These are phyloP conservation scores for Ataeniobius toweri DNA, from an alignment of 2,797 vertebrate genomes.

Conservation along the genomic window DNA sequence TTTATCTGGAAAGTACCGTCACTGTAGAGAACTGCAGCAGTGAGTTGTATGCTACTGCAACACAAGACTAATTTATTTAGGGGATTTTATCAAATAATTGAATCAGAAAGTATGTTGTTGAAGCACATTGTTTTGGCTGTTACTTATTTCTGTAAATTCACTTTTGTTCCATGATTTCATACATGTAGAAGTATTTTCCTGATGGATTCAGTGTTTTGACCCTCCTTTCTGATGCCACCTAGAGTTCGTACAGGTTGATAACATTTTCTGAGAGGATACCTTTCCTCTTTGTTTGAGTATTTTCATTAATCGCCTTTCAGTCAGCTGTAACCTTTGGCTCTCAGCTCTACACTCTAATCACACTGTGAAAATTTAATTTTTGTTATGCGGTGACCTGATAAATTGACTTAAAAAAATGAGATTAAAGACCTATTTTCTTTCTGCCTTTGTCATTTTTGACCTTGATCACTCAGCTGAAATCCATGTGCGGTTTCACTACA, in stretches of 20 bases:
- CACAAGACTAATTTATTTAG: background rate
- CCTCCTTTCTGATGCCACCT: slow-evolving; percentile 1
- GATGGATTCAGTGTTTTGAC: background rate
- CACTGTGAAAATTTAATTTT: slow-evolving; percentile 51
- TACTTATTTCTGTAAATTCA: no score
- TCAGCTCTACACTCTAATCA: slow-evolving; percentile 44
- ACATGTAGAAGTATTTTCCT: background rate
- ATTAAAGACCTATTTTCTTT: slow-evolving; percentile 31
- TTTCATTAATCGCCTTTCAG: slow-evolving; percentile 60
- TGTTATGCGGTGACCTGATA: slow-evolving; percentile 17
- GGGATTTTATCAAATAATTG: background rate
- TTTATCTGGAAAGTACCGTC: background rate
- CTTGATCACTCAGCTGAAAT: slow-evolving; percentile 16
- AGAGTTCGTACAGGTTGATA: slow-evolving; percentile 40
- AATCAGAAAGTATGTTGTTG: background rate
- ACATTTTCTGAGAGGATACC: slow-evolving; percentile 28
- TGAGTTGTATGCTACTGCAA: background rate
- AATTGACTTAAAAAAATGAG: slow-evolving; percentile 31
- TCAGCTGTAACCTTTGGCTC: slow-evolving; percentile 54
- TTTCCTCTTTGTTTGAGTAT: background rate
- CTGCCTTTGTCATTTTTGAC: slow-evolving; percentile 34
- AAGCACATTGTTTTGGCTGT: background rate
- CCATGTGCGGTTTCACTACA: background rate
- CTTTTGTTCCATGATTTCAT: background rate
- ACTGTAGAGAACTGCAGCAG: background rate